A percentile compares a stretch with the other conserved stretches of the same genome.
Conservation (phyloP, 2,113 vertebrate genomes). For the Murina feae region DNA sequence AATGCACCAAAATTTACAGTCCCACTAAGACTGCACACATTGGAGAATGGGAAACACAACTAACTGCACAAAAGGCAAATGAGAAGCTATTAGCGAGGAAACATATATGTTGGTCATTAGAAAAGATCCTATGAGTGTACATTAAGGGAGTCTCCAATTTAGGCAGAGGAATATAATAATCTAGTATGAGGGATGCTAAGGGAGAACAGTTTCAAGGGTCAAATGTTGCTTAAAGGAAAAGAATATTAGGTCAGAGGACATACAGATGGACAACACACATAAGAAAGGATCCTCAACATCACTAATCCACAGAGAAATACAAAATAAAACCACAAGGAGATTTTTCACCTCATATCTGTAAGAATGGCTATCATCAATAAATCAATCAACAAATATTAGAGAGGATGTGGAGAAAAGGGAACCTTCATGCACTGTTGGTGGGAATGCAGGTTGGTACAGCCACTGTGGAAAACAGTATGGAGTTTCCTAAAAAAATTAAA, state of each 20-base stretch:
- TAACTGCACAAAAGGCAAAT: neutral
- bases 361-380: neutral
- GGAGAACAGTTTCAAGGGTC: neutral
- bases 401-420: neutral
- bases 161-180: neutral
- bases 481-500: too few relatives aligned
- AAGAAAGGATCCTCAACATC: neutral
- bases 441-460: neutral
- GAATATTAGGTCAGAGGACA: neutral
- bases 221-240: neutral
- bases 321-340: neutral
- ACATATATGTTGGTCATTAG: neutral
- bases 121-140: neutral
- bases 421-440: too few relatives aligned
- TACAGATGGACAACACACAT: neutral
- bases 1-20: neutral
- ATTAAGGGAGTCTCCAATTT: neutral
- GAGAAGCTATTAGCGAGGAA: neutral
- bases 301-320: neutral
- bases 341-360: neutral
- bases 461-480: neutral
- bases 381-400: neutral
- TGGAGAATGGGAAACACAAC: neutral
- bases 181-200: neutral
- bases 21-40: neutral